Conservation (phyloP, 2,888 invertebrate genomes). For the Silvanus unidentatus region DNA sequence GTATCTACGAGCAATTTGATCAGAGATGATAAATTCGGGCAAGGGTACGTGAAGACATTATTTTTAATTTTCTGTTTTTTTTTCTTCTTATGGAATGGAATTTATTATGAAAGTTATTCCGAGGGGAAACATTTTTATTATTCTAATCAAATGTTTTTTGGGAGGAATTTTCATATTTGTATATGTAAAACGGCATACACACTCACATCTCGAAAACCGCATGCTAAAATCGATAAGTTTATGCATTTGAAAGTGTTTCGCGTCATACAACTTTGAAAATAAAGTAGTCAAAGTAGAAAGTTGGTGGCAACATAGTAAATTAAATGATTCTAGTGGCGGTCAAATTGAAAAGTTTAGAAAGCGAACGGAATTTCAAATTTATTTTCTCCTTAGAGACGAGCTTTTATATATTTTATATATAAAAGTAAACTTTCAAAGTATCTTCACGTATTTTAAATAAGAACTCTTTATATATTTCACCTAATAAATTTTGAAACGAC, state of each 20-base stretch:
- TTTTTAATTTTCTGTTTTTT: no score
- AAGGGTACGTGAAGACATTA: no score
- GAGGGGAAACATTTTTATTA: no score
- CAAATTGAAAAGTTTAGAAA: constrained; percentile 26
- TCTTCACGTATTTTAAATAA: constrained; percentile 3
- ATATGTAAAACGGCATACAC: no score
- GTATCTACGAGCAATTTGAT: no score
- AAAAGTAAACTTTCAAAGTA: constrained; percentile 2
- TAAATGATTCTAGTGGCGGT: constrained; percentile 12
- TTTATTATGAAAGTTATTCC: no score
- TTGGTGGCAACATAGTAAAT: constrained; percentile 1
- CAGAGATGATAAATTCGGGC: no score
- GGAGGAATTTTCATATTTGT: no score
- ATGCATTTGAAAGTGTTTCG: constrained; percentile 3
- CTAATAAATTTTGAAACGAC: no score
- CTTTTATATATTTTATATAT: not conserved
- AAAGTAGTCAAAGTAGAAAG: constrained; percentile 3
- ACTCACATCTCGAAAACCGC: no score
- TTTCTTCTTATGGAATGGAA: no score
- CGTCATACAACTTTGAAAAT: not conserved
- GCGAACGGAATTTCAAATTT: constrained; percentile 25
- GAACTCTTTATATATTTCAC: not conserved
- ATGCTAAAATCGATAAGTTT: not conserved
- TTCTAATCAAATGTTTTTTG: no score
- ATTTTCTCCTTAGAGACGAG: constrained; percentile 17